phyloP scores from a whole-genome alignment of 2,797 vertebrate genomes.

The Neostethus bicornis region DNA sequence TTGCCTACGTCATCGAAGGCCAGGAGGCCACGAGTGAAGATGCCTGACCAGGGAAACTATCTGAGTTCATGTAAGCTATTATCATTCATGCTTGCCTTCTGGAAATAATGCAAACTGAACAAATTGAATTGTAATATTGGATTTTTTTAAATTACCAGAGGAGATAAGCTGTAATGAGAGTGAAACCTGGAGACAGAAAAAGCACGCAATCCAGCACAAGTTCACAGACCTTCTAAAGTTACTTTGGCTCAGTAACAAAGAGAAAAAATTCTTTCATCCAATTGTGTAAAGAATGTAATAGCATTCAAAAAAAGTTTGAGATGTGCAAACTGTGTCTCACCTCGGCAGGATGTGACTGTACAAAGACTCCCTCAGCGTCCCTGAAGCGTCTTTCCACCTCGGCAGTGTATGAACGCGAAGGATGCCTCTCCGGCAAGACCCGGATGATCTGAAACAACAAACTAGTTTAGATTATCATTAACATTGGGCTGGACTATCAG shows the following conservation, averaged over 20 bases:
- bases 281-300: slow-evolving; percentile 48
- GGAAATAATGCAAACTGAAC: slow-evolving; percentile 10
- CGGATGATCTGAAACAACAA: slow-evolving; percentile 61
- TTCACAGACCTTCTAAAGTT: not conserved
- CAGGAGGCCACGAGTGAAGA: not conserved
- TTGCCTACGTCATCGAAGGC: not conserved
- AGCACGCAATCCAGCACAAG: not conserved
- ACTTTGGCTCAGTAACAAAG: not conserved
- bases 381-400: slow-evolving; percentile 72
- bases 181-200: not conserved
- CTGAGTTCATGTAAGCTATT: not conserved
- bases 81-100: not conserved
- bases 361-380: slow-evolving; percentile 57
- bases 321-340: slow-evolving; percentile 43
- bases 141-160: slow-evolving; percentile 8
- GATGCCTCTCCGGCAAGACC: slow-evolving; percentile 77
- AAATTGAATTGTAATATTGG: slow-evolving; percentile 2
- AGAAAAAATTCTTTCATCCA: not conserved
- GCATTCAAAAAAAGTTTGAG: not conserved
- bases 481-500: not conserved
- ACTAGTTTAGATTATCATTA: slow-evolving; percentile 2
- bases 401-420: slow-evolving; percentile 66
- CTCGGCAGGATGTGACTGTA: slow-evolving; percentile 62
- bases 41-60: not conserved
- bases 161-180: not conserved